A percentile compares a stretch with the other conserved stretches of the same genome.
phyloP scores from a whole-genome alignment of 2,113 vertebrate genomes.

The Paralichthys olivaceus region DNA sequence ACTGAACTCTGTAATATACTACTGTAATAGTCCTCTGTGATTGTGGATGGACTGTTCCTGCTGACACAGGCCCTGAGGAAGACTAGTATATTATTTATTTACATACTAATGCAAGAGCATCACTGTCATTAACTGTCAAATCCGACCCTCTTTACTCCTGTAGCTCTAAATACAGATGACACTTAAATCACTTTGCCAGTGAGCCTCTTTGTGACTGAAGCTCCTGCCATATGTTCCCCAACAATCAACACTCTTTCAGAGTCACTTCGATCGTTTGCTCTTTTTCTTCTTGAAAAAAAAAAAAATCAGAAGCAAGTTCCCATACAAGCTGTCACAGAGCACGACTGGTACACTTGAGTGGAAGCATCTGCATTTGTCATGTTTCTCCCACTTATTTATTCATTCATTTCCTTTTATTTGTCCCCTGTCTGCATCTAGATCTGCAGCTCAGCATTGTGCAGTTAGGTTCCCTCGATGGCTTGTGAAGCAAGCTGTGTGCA shows the following conservation, averaged over 20 bases:
- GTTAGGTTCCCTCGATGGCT: conserved; percentile 16
- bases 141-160: not conserved
- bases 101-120: not conserved
- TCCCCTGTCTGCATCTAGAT: conserved; percentile 12
- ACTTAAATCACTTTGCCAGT: too few relatives aligned
- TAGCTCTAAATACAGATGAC: not conserved
- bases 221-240: not conserved
- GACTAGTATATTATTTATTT: not conserved
- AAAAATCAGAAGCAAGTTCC: not conserved
- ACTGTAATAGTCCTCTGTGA: too few relatives aligned
- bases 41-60: not conserved
- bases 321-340: not conserved
- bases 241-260: not conserved
- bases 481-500: conserved; percentile 54
- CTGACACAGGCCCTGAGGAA: not conserved
- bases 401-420: too few relatives aligned
- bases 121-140: not conserved
- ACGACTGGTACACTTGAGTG: not conserved
- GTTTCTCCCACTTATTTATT: not conserved
- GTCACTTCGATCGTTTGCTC: not conserved
- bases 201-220: not conserved
- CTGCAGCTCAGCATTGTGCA: conserved; percentile 25
- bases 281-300: not conserved
- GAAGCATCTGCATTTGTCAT: not conserved
- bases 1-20: too few relatives aligned